Evolutionary conservation across 2,888 invertebrate species (phyloP), one percentile per base, ranked within the genome.

Genomic region (Volucella zonaria): DNA sequence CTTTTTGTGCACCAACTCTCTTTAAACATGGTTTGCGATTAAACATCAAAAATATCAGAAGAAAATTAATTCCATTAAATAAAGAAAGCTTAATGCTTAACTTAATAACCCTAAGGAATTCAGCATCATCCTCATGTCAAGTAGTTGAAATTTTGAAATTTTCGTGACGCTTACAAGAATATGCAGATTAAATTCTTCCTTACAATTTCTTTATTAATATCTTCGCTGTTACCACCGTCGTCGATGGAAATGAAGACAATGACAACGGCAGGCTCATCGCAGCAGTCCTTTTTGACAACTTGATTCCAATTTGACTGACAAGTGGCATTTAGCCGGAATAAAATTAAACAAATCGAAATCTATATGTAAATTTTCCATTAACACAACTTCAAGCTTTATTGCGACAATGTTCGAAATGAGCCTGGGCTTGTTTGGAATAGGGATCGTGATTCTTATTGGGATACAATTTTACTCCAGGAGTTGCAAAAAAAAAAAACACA

Each of bases 341-440:
- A 86, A 86, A 86, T 86, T 86, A 86, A 86, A 82, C 81, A 86
- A 86, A 82, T 82, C 77, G 82, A 78, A 86, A 82, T 82, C 52
- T 81, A 86, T 86, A 82, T 82, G 82, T 81, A 85, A 85, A 85
- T 85, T 81, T 75, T 81, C 73, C 80, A 81, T 85, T 76, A 81
- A 85, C 80, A 52, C 49, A 76, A 81, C 67, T 85, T 15, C 62
- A 74, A 80, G 81, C 71, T 77, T 74, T 81, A 74, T 74, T 67
- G 80, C 58, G 51, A 73, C 73, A 73, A 64, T 81, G 80, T 85
- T 73, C 67, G 18, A 73, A 73, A 73, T 73, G 62, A 56, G 51
- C 73, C 67, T 31, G 4, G 31, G 31, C 31, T 31, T 31, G 31
- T 31, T 31, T 31, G 6, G 6, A 31, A 31, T 31, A 31, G 31